A percentile compares a stretch with the other conserved stretches of the same genome.
phyloP scores from a whole-genome alignment of 2,797 vertebrate genomes.

The Hoplostethus atlanticus region DNA sequence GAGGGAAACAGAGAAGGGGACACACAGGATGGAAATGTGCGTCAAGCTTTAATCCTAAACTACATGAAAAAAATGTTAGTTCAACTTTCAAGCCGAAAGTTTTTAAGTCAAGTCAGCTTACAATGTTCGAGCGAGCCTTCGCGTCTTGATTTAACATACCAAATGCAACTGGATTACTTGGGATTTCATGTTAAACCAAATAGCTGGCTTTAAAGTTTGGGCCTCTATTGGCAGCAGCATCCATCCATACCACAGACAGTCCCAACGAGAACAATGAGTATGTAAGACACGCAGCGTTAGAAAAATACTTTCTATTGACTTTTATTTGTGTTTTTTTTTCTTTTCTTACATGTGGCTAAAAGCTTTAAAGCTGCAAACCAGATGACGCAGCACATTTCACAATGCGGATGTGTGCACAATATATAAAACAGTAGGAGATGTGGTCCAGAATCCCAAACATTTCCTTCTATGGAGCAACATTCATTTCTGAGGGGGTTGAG shows the following conservation, averaged over 20 bases:
- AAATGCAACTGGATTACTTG: constrained; percentile 5
- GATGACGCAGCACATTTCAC: neutral
- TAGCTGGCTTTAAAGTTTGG: neutral
- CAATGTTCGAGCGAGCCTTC: constrained; percentile 22
- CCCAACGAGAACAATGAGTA: too few relatives aligned
- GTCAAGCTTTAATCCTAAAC: constrained; percentile 33
- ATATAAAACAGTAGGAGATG: neutral
- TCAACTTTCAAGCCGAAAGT: constrained; percentile 33
- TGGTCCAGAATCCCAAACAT: neutral
- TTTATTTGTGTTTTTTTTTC: neutral
- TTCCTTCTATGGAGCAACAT: neutral
- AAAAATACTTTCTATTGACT: neutral
- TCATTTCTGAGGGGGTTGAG: too few relatives aligned
- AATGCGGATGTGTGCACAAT: neutral
- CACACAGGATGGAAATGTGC: neutral
- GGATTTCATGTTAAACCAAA: neutral
- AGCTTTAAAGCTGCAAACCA: neutral
- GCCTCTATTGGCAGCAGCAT: neutral
- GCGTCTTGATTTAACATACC: constrained; percentile 25
- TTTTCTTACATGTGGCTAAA: neutral
- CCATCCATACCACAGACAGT: neutral
- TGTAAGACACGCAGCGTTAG: neutral
- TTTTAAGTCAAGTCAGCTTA: constrained; percentile 34
- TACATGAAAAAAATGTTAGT: constrained; percentile 24
- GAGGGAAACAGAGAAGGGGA: neutral